Conservation (phyloP, 2,113 vertebrate genomes). For the Myocastor coypus region DNA sequence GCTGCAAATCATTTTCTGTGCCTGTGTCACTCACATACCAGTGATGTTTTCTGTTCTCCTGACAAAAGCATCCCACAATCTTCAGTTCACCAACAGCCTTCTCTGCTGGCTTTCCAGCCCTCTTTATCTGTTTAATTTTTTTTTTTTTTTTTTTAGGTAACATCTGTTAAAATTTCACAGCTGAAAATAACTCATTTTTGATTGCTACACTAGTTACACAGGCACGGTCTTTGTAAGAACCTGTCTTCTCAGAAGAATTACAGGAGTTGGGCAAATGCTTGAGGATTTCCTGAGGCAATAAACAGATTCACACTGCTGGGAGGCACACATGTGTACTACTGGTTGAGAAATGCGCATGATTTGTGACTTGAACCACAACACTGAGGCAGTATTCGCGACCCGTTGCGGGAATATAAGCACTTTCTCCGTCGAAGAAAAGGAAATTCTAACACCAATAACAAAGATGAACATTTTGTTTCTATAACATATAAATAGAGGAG, state of each 20-base stretch:
- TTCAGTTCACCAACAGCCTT: neutral
- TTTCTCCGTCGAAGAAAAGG: neutral
- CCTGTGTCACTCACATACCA: neutral
- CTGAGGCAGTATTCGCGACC: neutral
- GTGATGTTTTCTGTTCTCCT: neutral
- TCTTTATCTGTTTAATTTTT: neutral
- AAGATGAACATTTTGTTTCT: neutral
- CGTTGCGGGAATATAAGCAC: neutral
- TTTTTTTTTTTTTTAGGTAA: neutral
- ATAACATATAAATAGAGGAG: neutral
- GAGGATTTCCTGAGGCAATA: slow-evolving; percentile 63
- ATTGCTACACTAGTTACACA: neutral
- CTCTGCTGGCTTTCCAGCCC: neutral
- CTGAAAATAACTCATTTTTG: slow-evolving; percentile 24
- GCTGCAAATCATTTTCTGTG: neutral
- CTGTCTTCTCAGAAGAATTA: slow-evolving; percentile 56
- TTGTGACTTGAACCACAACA: slow-evolving; percentile 15
- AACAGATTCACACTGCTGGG: neutral
- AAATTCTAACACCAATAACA: neutral
- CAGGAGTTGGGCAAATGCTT: slow-evolving; percentile 33
- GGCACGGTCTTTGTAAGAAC: neutral
- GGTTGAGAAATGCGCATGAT: slow-evolving; percentile 15
- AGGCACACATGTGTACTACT: neutral
- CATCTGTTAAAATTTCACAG: slow-evolving; percentile 58
- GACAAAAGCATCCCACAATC: neutral